phyloP scores from a whole-genome alignment of 2,113 vertebrate species.

The Falco punctatus region DNA sequence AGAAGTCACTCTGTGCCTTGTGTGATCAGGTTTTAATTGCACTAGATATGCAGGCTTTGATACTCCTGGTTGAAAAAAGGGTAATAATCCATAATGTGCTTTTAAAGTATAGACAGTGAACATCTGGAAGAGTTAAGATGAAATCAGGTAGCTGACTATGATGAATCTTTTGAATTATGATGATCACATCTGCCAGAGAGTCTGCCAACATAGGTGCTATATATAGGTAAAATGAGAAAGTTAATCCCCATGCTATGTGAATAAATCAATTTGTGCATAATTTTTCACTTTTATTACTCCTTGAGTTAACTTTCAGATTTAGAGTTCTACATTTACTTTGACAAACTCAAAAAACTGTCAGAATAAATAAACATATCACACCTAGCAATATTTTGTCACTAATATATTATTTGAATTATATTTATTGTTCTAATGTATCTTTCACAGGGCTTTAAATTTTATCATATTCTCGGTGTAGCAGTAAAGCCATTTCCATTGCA shows the following conservation, averaged over 20 bases:
- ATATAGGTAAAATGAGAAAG: slow-evolving; percentile 17
- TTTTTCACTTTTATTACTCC: slow-evolving; percentile 71
- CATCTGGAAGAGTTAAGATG: slow-evolving; percentile 30
- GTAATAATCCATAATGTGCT: slow-evolving; percentile 34
- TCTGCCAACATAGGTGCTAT: neutral
- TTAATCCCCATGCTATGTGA: slow-evolving; percentile 5
- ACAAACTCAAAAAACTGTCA: slow-evolving; percentile 47
- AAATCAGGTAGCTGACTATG: slow-evolving; percentile 33
- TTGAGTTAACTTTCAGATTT: slow-evolving; percentile 64
- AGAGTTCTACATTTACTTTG: slow-evolving; percentile 35
- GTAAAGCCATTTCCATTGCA: slow-evolving; percentile 72
- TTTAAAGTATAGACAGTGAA: slow-evolving; percentile 28
- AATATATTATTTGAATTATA: slow-evolving; percentile 54
- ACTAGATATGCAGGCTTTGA: neutral
- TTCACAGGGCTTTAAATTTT: slow-evolving; percentile 72
- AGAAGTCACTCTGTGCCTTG: neutral
- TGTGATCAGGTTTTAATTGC: neutral
- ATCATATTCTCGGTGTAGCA: slow-evolving; percentile 51
- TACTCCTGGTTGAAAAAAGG: neutral
- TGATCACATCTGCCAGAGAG: slow-evolving; percentile 30
- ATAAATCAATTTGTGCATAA: slow-evolving; percentile 6
- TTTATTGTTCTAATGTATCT: slow-evolving; percentile 68
- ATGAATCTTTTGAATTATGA: slow-evolving; percentile 58
- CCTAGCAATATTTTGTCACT: slow-evolving; percentile 32
- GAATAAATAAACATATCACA: slow-evolving; percentile 66